A percentile compares a stretch with the other conserved stretches of the same genome.
Evolutionary conservation across 2,888 invertebrate genomes (phyloP).

Genomic region (Lepidochrysops patricia): DNA sequence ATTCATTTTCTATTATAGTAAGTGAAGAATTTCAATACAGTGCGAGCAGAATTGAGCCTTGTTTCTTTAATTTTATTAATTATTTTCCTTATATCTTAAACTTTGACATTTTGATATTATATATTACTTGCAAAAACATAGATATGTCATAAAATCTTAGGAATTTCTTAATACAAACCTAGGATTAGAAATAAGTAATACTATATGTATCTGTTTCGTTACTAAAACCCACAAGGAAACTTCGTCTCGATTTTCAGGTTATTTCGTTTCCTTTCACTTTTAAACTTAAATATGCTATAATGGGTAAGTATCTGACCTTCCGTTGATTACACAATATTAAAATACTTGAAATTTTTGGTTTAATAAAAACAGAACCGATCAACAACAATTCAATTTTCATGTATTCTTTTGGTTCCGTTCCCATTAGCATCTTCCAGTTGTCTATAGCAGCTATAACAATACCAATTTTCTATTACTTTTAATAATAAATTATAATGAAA

Average conservation of each 20-base stretch:
- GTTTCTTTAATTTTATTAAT: too few relatives aligned
- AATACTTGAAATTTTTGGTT: background rate
- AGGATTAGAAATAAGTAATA: background rate
- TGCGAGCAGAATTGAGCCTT: too few relatives aligned
- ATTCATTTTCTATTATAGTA: too few relatives aligned
- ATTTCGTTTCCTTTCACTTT: slow-evolving; percentile 5
- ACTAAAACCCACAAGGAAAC: slow-evolving; percentile 1
- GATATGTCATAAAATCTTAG: background rate
- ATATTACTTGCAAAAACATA: background rate
- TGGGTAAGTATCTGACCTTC: background rate
- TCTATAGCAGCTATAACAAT: too few relatives aligned
- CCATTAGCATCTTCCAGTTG: too few relatives aligned
- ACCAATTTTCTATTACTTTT: too few relatives aligned
- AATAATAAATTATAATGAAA: too few relatives aligned
- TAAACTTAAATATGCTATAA: background rate
- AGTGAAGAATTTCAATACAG: too few relatives aligned
- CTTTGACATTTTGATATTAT: background rate
- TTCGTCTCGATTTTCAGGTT: slow-evolving; percentile 6
- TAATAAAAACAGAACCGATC: too few relatives aligned
- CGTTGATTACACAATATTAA: background rate
- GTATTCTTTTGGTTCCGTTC: too few relatives aligned
- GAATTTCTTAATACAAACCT: background rate
- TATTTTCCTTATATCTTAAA: too few relatives aligned
- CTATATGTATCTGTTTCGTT: background rate
- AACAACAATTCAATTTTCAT: too few relatives aligned